Evolutionary conservation across 2,888 invertebrate genomes (phyloP), one percentile per base, ranked within the genome.

Genomic region (Cordilura impudica): DNA sequence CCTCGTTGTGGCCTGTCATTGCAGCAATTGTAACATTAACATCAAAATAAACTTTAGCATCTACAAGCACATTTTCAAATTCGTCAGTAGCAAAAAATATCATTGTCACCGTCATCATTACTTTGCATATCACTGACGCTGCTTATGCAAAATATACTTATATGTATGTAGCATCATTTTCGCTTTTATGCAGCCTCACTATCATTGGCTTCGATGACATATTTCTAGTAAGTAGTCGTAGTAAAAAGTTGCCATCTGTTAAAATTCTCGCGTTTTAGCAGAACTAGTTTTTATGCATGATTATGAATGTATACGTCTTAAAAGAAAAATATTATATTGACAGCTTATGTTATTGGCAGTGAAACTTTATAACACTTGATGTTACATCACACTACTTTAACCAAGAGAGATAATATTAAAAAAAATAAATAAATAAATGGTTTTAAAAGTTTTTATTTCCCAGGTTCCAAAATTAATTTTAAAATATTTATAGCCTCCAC

Each of bases 121-220:
- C 63, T 21, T 19, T 51, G 12, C 23, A 23, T 51, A 19, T 18
- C 21, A 51, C 51, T 19, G 4, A n/a, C 19, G 49, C 31, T 63
- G 61, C 65, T 53, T 71, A 77, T 66, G 66, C 71, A 77, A 71
- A 71, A 71, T 77, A 72, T 63, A n/a, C n/a, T 60, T 60, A 10
- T 35, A 26, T 19, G 49, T 53, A n/a, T n/a, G n/a, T n/a, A 49
- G 63, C 66, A 71, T 61, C 71, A 61, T 71, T 71, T 72, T 23
- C 53, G 54, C 71, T 54, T 6, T 61, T 58, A 31, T 43, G 51
- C 58, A 76, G 58, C 58, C 76, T 53, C 70, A 43, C 65, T 53
- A 76, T 70, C 58, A 53, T 43, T 76, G 70, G 66, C 70, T 31
- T 66, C 70, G 65, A 47, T 66, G 70, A 43, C 35, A 60, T 58